A percentile compares a stretch with the other conserved stretches of the same genome.
Conservation (phyloP, 2,888 invertebrate species). For the Chrysodeixis includens region DNA sequence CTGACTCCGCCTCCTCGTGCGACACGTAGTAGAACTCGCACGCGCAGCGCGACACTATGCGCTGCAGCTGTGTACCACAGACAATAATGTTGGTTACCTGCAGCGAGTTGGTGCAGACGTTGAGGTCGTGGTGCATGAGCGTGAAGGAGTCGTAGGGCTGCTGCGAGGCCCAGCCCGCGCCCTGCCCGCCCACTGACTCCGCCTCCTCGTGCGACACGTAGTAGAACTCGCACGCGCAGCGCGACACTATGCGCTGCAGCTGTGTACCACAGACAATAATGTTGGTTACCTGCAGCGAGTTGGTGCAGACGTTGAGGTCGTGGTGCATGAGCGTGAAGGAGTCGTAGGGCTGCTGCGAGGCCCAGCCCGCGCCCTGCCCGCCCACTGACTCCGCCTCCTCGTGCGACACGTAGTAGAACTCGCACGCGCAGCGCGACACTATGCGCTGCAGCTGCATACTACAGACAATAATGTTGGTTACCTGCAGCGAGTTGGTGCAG, state of each 20-base stretch:
- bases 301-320: constrained; percentile 99
- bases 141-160: constrained; percentile 98
- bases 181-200: constrained; percentile 72
- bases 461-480: constrained; percentile 67
- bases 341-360: constrained; percentile 95
- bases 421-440: constrained; percentile 98
- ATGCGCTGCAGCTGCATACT: constrained; percentile 99
- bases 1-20: constrained; percentile 94
- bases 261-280: too few species aligned
- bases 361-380: constrained; percentile 90
- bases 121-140: constrained; percentile 99
- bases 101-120: constrained; percentile 98
- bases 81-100: constrained; percentile 88
- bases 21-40: constrained; percentile 99
- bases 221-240: constrained; percentile 99
- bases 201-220: constrained; percentile 98
- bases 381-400: constrained; percentile 92
- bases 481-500: constrained; percentile 97
- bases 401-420: constrained; percentile 98
- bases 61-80: too few species aligned
- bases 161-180: constrained; percentile 93
- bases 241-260: constrained; percentile 98
- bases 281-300: constrained; percentile 92
- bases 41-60: constrained; percentile 98
- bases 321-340: constrained; percentile 99